Base-by-base conservation (phyloP, 1,140 invertebrate genomes). In the Dinoponera quadriceps region DNA sequence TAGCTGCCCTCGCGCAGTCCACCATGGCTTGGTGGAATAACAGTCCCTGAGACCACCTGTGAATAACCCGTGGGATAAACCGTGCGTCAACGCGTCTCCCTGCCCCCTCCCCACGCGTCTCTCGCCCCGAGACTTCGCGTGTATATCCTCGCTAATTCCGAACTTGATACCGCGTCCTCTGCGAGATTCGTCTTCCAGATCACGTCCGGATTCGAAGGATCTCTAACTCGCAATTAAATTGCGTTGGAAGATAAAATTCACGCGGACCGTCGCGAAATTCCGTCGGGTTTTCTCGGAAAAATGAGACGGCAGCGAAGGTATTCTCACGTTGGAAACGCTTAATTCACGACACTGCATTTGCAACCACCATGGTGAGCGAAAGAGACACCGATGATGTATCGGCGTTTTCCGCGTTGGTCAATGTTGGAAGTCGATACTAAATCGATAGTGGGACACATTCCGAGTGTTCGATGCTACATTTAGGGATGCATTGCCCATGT, bases 11-110 rank as follows among this genome's bases (percentile, higher is more conserved):
- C 0, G 96, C 96, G 90, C 97, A 97, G 93, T 98, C 97, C 69
- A 98, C 97, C 81, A 97, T 94, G 9, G 97, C 97, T 90, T 98
- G 97, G 92, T 98, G 97, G 91, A 98, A 98, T 73, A 98, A 94
- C 29, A 98, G 94, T 18, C 97, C 97, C 86, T 98, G 97, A 3
- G 97, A 98, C 97, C 97, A 98, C 92, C 97, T 98, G 95, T 44
- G 94, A 83, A 62, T 33, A n/a, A 33, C 48, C 54, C 2, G n/a
- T 69, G 18, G n/a, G 54, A 71, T 78, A 57, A 71, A 59, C 38
- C 29, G 38, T 44, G 54, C 25, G 33, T 78, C 62, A 68, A 68
- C 27, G 33, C 13, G 18, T 68, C 7, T 66, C 9, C 3, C 59
- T 54, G 49, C 33, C 66, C 62, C 16, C 2, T 57, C 27, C 18